Percentiles rank a stretch among this genome's conserved stretches.
phyloP scores from a whole-genome alignment of 1,140 invertebrate genomes.

The Phenacoccus solenopsis region DNA sequence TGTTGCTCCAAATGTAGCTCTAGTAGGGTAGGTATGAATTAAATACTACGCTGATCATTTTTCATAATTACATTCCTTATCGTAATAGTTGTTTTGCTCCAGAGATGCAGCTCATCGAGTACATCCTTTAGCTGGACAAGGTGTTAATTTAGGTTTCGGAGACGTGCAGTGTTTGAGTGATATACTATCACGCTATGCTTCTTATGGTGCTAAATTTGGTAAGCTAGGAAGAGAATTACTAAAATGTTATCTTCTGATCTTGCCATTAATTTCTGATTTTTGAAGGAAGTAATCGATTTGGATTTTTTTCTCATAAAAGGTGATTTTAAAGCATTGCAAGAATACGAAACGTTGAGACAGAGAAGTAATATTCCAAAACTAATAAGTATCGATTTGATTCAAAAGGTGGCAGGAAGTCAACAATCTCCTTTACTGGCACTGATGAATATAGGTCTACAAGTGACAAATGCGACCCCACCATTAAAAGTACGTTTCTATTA shows the following conservation, averaged over 20 bases:
- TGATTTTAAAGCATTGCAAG: slow-evolving; percentile 49
- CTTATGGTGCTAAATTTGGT: slow-evolving; percentile 61
- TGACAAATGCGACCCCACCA: neutral
- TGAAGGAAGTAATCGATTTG: slow-evolving; percentile 5
- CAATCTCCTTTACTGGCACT: neutral
- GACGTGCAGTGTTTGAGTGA: slow-evolving; percentile 66
- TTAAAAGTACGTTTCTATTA: neutral
- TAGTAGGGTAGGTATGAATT: slow-evolving; percentile 59
- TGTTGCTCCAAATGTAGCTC: slow-evolving; percentile 53
- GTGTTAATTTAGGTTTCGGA: slow-evolving; percentile 92
- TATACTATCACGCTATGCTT: slow-evolving; percentile 51
- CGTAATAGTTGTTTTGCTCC: slow-evolving; percentile 26
- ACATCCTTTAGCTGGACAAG: slow-evolving; percentile 93
- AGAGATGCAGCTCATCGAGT: slow-evolving; percentile 93
- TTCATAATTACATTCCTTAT: slow-evolving; percentile 20
- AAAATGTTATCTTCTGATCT: slow-evolving; percentile 12
- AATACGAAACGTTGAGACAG: slow-evolving; percentile 77
- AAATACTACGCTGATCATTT: neutral
- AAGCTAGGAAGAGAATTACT: slow-evolving; percentile 29
- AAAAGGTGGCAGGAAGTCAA: slow-evolving; percentile 42
- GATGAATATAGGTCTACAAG: neutral
- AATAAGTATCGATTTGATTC: slow-evolving; percentile 72
- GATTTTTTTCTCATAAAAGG: too few species aligned
- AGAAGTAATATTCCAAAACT: slow-evolving; percentile 78
- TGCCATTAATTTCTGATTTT: neutral